Base-by-base conservation (phyloP, 2,797 vertebrate genomes). In the Sciaenops ocellatus region DNA sequence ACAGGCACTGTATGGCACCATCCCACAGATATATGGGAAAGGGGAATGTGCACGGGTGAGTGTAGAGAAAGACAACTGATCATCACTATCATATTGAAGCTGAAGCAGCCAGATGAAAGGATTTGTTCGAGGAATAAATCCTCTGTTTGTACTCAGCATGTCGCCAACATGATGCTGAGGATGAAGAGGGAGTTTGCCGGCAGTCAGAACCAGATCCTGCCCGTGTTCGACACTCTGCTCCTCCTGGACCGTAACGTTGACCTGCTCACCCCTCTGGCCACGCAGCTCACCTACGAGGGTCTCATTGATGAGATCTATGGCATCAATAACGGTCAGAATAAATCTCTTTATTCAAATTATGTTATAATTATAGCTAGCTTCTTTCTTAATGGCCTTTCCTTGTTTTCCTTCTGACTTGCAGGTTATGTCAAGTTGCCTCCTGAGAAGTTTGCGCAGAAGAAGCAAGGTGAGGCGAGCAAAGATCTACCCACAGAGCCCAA, bases 151-250 rank as follows among this genome's bases (percentile, higher is more conserved):
- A 72, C 20, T 28, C 90, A 99, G 98, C 98, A 98, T 6, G 98
- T 99, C 71, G 97, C 97, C 78, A 99, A 99, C 83, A 99, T 99
- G 98, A 99, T 99, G 98, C 94, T 99, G 90, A 94, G 98, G 89
- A 99, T 99, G 98, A 99, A 98, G 93, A 95, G 98, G 0, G 98
- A 99, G 92, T 97, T 99, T 82, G 97, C 98, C 0, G 98, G 98
- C 48, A 97, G 95, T 90, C 97, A 99, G 84, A 98, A 97, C 75
- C 96, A 98, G 8, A 95, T 99, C 79, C 96, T 98, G 56, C 98
- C 98, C 0, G 96, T 98, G 76, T 99, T 99, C 11, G 98, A 99
- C n/a, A 97, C 97, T 0, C 96, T 99, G 64, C 87, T 99, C 76
- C 73, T 99, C 69, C 95, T 99, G 70, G 98, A 99, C 90, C 97